Evolutionary conservation across 2,797 vertebrate genomes (phyloP).

Genomic region (Sternotherus odoratus): DNA sequence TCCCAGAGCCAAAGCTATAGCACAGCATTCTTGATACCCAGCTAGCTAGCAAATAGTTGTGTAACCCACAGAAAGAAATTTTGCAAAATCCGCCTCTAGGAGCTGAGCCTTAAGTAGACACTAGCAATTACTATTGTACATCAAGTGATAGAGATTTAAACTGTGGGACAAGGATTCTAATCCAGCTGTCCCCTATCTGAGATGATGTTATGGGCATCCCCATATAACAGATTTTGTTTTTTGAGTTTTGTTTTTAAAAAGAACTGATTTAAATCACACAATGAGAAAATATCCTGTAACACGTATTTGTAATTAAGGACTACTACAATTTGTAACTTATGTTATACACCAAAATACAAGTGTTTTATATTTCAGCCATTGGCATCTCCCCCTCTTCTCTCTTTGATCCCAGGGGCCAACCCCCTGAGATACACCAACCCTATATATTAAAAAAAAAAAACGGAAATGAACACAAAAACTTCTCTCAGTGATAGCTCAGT

Average conservation of each 20-base stretch:
- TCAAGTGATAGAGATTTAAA: too few species aligned
- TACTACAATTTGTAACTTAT: not conserved
- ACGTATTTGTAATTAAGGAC: not conserved
- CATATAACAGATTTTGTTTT: too few species aligned
- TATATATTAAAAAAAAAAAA: not conserved
- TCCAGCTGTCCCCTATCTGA: too few species aligned
- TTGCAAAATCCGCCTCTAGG: too few species aligned
- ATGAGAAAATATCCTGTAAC: not conserved
- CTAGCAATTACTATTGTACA: too few species aligned
- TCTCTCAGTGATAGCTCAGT: not conserved
- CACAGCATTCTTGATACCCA: too few species aligned
- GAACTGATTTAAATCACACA: not conserved
- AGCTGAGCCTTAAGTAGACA: too few species aligned
- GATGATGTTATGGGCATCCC: too few species aligned
- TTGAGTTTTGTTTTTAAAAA: not conserved
- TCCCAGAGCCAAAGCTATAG: too few species aligned
- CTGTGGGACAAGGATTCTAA: too few species aligned
- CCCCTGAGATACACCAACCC: not conserved
- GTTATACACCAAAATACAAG: not conserved
- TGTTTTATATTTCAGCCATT: not conserved
- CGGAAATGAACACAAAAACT: not conserved
- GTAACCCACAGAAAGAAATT: too few species aligned
- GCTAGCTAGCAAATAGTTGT: too few species aligned
- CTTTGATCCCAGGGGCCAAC: not conserved
- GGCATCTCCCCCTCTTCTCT: not conserved